Percentiles rank a stretch among this genome's conserved stretches.
Conservation (phyloP, 2,113 vertebrate genomes). For the Erythrocebus patas region DNA sequence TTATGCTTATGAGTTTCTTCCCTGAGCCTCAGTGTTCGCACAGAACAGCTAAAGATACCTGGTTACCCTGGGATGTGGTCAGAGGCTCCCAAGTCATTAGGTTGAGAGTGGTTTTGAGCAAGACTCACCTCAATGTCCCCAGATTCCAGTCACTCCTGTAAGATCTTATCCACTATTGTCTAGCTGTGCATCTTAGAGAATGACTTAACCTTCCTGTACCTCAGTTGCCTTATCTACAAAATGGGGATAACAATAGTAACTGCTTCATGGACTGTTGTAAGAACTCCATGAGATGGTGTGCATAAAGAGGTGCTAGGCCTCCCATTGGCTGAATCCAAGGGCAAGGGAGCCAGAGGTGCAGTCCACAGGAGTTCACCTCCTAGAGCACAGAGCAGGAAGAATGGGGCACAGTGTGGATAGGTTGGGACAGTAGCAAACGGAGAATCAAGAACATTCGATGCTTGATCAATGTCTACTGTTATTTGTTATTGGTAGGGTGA, state of each 20-base stretch:
- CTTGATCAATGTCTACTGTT: fast-evolving
- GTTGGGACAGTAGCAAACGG: fast-evolving
- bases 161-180: not conserved
- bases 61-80: not conserved
- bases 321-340: not conserved
- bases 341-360: not conserved
- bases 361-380: not conserved
- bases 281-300: no score
- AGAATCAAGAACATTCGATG: not conserved
- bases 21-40: not conserved
- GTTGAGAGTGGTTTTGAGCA: not conserved
- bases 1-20: not conserved
- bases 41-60: not conserved
- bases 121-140: not conserved
- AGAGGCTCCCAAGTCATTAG: not conserved
- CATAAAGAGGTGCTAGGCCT: not conserved
- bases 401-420: no score
- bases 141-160: not conserved
- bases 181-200: not conserved
- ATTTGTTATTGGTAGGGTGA: no score
- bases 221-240: not conserved
- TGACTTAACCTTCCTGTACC: not conserved
- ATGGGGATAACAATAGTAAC: not conserved
- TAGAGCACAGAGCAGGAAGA: not conserved
- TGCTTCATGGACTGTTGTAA: fast-evolving